Evolutionary conservation across 2,888 invertebrate species (phyloP), one percentile per base, ranked within the genome.

Genomic region (Nemoura dubitans): DNA sequence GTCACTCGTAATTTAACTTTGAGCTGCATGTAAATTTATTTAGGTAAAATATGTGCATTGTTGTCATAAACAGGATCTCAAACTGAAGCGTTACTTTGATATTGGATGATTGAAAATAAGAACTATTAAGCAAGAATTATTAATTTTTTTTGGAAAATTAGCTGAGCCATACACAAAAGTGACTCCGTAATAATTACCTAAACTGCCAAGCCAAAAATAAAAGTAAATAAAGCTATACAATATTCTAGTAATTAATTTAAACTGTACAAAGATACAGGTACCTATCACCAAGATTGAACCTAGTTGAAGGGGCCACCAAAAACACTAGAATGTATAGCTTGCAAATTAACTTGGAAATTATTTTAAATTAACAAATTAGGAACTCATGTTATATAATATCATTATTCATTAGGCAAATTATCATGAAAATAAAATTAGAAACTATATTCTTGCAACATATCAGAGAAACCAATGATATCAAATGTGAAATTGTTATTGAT

Each of bases 401-500:
- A 81, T 81, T 81, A 81, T 27, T 81, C 28, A 81, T 30, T 81
- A 81, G 21, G 28, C n/a, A 78, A 14, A 28, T 28, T 81, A 0
- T 81, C 28, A n/a, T 30, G 10, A 81, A 21, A 81, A 29, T 28
- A 80, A 81, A 28, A n/a, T 81, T 30, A 28, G 30, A 7, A 21
- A 81, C 80, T 80, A 81, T 81, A 81, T 81, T 83, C 59, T 59
- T 59, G 16, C 59, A 59, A 59, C 59, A 59, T 59, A 59, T 59
- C 59, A 59, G 14, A 59, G 59, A 59, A 36, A 36, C 59, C 2
- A 59, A 59, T 2, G 14, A 59, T 59, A 59, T 59, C 59, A 59
- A 59, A 59, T 21, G 59, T 59, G 59, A 59, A 59, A 59, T 59
- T 59, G 59, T 59, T 59, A 59, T 59, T 59, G 2, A 59, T 59